These are phyloP conservation scores for Girardia tigrina DNA, from an alignment of 2,888 invertebrate species.

Conservation along the genomic window DNA sequence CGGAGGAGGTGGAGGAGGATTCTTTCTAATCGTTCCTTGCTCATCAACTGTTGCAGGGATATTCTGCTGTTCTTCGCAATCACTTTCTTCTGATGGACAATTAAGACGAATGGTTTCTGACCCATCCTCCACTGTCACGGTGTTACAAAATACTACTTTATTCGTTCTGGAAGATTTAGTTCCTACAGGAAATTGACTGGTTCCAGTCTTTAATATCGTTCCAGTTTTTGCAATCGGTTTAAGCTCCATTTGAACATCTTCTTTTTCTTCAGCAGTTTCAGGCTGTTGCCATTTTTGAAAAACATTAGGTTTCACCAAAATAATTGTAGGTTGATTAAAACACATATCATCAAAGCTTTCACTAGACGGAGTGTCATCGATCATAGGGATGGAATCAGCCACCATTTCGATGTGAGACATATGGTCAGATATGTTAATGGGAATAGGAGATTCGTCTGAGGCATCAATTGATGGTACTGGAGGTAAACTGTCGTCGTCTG, in stretches of 20 bases:
- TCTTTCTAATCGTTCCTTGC: conserved; percentile 38
- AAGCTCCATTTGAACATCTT: not conserved
- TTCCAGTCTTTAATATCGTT: not conserved
- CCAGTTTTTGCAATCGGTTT: not conserved
- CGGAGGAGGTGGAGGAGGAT: conserved; percentile 47
- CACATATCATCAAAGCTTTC: conserved; percentile 15
- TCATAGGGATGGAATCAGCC: not conserved
- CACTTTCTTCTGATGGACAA: conserved; percentile 18
- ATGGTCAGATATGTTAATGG: not conserved
- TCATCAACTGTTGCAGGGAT: not conserved
- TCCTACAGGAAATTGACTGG: not conserved
- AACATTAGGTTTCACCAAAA: not conserved
- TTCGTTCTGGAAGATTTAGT: conserved; percentile 24
- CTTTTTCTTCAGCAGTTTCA: not conserved
- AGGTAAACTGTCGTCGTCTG: not conserved
- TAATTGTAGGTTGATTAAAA: not conserved
- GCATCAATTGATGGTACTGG: not conserved
- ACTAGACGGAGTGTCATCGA: conserved; percentile 12
- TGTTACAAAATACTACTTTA: conserved; percentile 24
- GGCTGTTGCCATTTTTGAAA: conserved; percentile 8
- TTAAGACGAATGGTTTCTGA: conserved; percentile 27
- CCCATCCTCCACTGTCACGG: conserved; percentile 28
- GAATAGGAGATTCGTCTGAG: conserved; percentile 15
- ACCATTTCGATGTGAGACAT: conserved; percentile 8
- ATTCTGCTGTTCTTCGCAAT: not conserved